phyloP scores from a whole-genome alignment of 2,113 vertebrate species.

The Sturnus vulgaris region DNA sequence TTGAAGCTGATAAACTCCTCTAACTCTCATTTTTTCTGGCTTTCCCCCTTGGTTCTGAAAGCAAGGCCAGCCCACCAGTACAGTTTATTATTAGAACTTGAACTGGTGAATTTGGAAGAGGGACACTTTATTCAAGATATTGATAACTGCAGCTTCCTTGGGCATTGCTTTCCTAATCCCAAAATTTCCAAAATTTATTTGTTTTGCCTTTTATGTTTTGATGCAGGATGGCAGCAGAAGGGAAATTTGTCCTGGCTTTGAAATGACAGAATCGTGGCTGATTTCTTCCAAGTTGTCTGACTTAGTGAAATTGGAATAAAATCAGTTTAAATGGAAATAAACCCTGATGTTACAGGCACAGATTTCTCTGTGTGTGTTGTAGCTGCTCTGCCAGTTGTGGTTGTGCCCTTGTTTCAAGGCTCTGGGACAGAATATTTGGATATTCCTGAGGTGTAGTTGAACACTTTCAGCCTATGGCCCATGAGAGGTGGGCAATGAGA shows the following conservation, averaged over 20 bases:
- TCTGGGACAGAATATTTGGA: not conserved
- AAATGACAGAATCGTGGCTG: not conserved
- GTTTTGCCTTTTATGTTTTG: not conserved
- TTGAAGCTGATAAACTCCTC: not conserved
- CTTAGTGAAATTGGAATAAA: not conserved
- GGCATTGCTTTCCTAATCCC: not conserved
- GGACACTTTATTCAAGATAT: not conserved
- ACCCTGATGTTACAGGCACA: not conserved
- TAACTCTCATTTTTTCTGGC: not conserved
- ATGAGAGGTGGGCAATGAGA: not conserved
- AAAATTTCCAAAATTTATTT: not conserved
- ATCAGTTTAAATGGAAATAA: not conserved
- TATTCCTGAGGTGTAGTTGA: not conserved
- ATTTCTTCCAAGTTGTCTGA: not conserved
- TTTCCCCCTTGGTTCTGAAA: not conserved
- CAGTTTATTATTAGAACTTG: not conserved
- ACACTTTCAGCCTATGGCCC: rapidly evolving
- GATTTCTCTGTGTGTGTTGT: not conserved
- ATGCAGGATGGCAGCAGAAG: not conserved
- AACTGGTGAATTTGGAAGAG: not conserved
- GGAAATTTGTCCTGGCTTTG: not conserved
- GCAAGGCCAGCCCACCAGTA: not conserved
- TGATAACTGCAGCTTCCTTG: not conserved
- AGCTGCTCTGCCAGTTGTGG: not conserved
- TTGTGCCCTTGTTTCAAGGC: not conserved